Evolutionary conservation across 2,797 vertebrate species (phyloP).

Genomic region (Pseudochaenichthys georgianus): DNA sequence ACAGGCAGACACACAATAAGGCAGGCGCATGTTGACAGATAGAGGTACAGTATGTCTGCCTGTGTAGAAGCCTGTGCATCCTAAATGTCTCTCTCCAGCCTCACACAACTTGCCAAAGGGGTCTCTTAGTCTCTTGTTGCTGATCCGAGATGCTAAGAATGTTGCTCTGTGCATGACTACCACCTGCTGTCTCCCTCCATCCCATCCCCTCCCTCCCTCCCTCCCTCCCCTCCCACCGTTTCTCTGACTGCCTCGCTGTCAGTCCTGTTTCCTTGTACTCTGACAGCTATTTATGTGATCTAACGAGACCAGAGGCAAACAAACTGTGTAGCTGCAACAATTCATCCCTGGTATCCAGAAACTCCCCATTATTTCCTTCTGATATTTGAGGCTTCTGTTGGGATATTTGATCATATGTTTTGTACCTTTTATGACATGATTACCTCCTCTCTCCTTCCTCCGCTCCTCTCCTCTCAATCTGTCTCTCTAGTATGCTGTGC

Average conservation of each 20-base stretch:
- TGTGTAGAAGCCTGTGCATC: neutral
- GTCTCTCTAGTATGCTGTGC: slow-evolving; percentile 93
- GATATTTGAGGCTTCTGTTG: slow-evolving; percentile 27
- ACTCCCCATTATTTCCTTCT: slow-evolving; percentile 52
- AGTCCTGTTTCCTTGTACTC: slow-evolving; percentile 76
- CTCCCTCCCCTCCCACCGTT: slow-evolving; percentile 72
- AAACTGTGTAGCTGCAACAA: slow-evolving; percentile 74
- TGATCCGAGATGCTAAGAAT: slow-evolving; percentile 56
- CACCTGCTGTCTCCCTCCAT: slow-evolving; percentile 76
- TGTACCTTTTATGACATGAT: slow-evolving; percentile 76
- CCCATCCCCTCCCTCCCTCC: slow-evolving; percentile 34
- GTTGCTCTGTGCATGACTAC: slow-evolving; percentile 77
- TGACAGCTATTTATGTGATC: slow-evolving; percentile 83
- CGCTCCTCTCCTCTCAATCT: slow-evolving; percentile 78
- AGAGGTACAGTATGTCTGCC: neutral
- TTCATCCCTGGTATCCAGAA: slow-evolving; percentile 77
- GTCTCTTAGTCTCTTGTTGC: slow-evolving; percentile 26
- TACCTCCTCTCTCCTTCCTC: slow-evolving; percentile 76
- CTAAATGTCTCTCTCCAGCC: neutral
- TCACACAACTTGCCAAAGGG: neutral
- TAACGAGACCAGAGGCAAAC: slow-evolving; percentile 82
- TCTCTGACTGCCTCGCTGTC: slow-evolving; percentile 60
- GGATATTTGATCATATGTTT: slow-evolving; percentile 79
- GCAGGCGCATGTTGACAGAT: neutral
- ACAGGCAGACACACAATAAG: neutral